Evolutionary conservation across 2,797 vertebrate species (phyloP).

Genomic region (Mus spretus): DNA sequence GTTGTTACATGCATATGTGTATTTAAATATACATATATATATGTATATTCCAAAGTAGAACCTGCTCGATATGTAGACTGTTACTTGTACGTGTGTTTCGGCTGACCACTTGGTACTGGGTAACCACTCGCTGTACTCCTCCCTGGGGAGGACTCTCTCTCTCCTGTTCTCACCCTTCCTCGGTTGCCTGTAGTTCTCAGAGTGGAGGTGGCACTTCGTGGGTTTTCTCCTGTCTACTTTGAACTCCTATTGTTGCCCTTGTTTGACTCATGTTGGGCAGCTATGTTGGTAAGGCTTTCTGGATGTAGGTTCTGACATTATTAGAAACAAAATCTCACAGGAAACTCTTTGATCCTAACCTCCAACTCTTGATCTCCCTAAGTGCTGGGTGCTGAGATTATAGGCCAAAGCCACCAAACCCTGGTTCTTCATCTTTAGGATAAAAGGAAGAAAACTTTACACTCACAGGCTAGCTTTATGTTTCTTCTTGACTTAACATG

Average conservation of each 20-base stretch:
- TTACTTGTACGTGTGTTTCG: no score
- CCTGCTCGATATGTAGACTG: not conserved
- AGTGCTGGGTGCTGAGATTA: not conserved
- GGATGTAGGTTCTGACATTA: not conserved
- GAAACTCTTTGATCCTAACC: not conserved
- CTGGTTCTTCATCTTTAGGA: not conserved
- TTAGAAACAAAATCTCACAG: not conserved
- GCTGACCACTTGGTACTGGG: not conserved
- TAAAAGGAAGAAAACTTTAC: conserved; percentile 11
- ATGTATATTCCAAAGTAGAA: not conserved
- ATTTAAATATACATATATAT: no score
- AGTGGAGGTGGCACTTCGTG: no score
- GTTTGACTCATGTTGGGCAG: not conserved
- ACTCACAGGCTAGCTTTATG: not conserved
- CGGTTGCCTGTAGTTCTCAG: not conserved
- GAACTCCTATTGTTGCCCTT: not conserved
- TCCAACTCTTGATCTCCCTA: not conserved
- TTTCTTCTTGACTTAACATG: conserved; percentile 31
- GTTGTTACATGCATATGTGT: not conserved
- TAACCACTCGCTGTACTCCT: not conserved
- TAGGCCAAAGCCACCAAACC: not conserved
- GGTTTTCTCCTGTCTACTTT: not conserved
- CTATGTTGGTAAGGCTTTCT: not conserved
- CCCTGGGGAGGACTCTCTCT: not conserved
- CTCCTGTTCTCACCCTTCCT: not conserved